phyloP scores from a whole-genome alignment of 2,113 vertebrate genomes.

The Tamias sibiricus region DNA sequence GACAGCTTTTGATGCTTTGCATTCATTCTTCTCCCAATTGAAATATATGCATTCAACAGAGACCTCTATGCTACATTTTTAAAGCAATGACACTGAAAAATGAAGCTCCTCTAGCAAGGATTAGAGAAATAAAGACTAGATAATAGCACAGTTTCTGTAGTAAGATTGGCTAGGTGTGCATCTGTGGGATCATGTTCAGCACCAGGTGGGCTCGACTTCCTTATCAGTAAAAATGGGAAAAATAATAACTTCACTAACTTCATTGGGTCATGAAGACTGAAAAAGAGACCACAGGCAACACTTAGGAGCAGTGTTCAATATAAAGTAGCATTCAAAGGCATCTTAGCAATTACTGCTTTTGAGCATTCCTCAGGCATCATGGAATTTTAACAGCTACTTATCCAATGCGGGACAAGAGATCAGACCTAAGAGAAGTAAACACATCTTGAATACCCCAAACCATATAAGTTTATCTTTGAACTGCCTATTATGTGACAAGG shows the following conservation, averaged over 20 bases:
- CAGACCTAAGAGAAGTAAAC: background rate
- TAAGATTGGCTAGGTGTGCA: background rate
- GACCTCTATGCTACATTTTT: background rate
- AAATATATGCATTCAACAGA: background rate
- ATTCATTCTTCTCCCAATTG: background rate
- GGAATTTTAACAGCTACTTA: background rate
- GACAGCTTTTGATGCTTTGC: background rate
- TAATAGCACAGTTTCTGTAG: background rate
- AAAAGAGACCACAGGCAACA: background rate
- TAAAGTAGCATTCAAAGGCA: constrained; percentile 15
- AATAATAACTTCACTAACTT: background rate
- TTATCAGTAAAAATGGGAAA: constrained; percentile 15
- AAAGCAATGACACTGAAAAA: background rate
- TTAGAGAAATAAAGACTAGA: background rate
- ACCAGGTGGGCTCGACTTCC: background rate
- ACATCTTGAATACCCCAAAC: background rate
- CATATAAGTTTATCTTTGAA: background rate
- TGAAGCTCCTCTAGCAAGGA: background rate
- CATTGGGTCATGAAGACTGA: background rate
- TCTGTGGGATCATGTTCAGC: background rate
- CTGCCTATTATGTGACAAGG: background rate
- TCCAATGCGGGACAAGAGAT: background rate
- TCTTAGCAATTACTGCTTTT: background rate
- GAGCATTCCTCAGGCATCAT: background rate
- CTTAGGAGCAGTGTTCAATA: background rate